Base-by-base conservation (phyloP, 2,113 vertebrate species). In the Rana temporaria region DNA sequence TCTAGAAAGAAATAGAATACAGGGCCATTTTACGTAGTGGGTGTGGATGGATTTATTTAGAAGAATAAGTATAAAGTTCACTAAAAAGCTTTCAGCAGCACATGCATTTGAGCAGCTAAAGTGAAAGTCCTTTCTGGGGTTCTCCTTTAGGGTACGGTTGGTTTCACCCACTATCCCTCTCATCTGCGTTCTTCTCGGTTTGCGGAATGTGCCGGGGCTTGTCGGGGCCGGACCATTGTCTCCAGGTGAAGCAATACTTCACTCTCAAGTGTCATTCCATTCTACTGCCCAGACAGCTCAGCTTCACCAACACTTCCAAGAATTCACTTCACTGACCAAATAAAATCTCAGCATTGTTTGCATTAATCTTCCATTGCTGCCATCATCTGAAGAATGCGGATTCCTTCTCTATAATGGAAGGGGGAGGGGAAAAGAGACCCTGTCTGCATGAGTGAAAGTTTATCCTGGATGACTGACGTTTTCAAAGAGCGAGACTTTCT, bases 301-400 rank as follows among this genome's bases (percentile, higher is more conserved):
- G 6, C 48, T 24, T 56, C 19, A 22, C 20, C 42, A 56, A 56
- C 53, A 52, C 22, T 20, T 12, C 19, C 19, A 67, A 60, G 63
- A 66, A 66, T 78, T 63, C 17, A 16, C 63, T 57, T 67, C 30
- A 67, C 76, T 78, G 63, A 57, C 76, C 76, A 20, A 34, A 38
- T 66, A 20, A 34, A 67, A 67, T 34, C 5, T 26, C 56, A 22
- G 71, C 71, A 12, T 16, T 59, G 53, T 73, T 74, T 74, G 55
- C 7, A 22, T 59, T 59, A 20, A 74, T 18, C 53, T 59, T 59
- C 32, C 71, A 57, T 63, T 34, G 55, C 18, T 15, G 71, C n/a
- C 38, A 11, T 74, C 19, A 74, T 18, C 6, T 74, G 26, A 73
- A 32, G 70, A 73, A 73, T 73, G 55, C 6, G 12, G 30, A 60